Base-by-base conservation (phyloP, 2,113 vertebrate genomes). In the Pachypanchax playfairii region DNA sequence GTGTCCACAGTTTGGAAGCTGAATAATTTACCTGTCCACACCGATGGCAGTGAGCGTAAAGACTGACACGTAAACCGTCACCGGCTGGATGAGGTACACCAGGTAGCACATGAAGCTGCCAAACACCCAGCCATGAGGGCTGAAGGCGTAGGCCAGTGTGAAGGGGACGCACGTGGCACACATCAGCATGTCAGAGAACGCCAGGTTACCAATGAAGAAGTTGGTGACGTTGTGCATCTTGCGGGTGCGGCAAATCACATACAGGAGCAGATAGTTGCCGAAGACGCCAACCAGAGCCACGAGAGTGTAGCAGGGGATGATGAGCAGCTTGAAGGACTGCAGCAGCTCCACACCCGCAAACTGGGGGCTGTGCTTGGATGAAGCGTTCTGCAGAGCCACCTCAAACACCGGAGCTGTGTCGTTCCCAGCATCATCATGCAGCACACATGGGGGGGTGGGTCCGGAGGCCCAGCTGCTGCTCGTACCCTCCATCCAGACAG, bases 181-280 rank as follows among this genome's bases (percentile, higher is more conserved):
- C 93, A 95, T 95, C 72, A 95, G 88, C 94, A 95, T 94, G 86
- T 95, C 94, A 0, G 94, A 95, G 82, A 95, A 95, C 11, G 94
- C 94, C 87, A 95, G 77, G 85, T 94, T 95, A 8, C 94, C 94
- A 3, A 95, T 94, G 69, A 95, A 95, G 70, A 95, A 94, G 89
- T 95, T 95, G 86, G 94, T 95, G 78, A 94, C 92, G 0, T 94
- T 95, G 90, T 95, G 94, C 94, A 95, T 95, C 89, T 94, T 95
- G 77, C 91, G 93, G 25, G 91, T 93, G 84, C 89, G 88, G 63
- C 94, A 95, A 70, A 95, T 95, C 76, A 95, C 92, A 0, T 95
- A 94, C 21, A 95, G 90, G 47, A 95, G 91, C 73, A 95, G 87
- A 59, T 94, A 95, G 85, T 95, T 95, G 35, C 94, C 94, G 0